phyloP scores from a whole-genome alignment of 2,113 vertebrate genomes.

The Colius striatus region DNA sequence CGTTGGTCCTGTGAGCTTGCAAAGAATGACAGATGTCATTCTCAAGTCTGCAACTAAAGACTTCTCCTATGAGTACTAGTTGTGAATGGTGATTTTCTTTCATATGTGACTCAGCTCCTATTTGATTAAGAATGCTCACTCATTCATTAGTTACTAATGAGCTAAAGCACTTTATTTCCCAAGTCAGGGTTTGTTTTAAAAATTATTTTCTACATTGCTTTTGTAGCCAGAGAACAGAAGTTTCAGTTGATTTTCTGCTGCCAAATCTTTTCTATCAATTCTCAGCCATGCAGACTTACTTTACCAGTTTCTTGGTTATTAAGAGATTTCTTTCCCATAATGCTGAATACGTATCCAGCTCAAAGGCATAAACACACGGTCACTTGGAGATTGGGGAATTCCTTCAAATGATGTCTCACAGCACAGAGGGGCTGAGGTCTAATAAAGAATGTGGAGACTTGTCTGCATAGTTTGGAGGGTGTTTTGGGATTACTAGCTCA shows the following conservation, averaged over 20 bases:
- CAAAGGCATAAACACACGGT: not conserved
- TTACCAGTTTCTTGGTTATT: not conserved
- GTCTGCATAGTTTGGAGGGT: not conserved
- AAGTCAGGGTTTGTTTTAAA: not conserved
- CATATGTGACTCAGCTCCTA: not conserved
- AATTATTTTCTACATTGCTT: not conserved
- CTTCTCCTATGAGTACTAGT: not conserved
- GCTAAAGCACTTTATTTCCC: not conserved
- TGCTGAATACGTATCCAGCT: not conserved
- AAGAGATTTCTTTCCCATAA: not conserved
- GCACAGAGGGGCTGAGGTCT: not conserved
- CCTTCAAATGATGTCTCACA: not conserved
- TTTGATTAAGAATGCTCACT: not conserved
- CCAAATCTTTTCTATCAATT: not conserved
- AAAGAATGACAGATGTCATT: not conserved
- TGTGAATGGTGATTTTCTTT: not conserved
- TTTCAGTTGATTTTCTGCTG: not conserved
- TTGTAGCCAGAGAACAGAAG: not conserved
- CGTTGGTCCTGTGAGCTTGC: not conserved
- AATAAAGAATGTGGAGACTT: not conserved
- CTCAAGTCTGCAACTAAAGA: not conserved
- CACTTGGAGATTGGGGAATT: not conserved
- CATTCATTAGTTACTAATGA: not conserved
- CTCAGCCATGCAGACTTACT: not conserved
- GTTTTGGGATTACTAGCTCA: not conserved